These are phyloP conservation scores for Anas acuta DNA, from an alignment of 2,797 vertebrate species.

Conservation along the genomic window DNA sequence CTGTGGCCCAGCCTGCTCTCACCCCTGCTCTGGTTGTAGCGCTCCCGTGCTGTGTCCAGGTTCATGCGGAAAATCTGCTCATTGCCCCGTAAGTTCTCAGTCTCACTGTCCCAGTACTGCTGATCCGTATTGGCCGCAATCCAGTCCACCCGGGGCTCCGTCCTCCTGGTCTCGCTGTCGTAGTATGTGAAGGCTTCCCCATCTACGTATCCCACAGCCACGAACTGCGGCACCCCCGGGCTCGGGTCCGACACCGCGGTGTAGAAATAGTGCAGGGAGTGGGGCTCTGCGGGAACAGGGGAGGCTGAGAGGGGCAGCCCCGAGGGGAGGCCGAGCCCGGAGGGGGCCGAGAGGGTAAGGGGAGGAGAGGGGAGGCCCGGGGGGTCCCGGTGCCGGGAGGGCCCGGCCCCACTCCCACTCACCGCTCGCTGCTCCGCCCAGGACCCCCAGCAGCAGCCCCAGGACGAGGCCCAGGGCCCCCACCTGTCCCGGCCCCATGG, in stretches of 20 bases:
- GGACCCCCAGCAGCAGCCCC: not conserved
- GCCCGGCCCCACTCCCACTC: not conserved
- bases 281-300: too few species aligned
- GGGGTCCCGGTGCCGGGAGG: too few species aligned
- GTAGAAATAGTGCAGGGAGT: too few species aligned
- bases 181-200: too few species aligned
- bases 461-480: not conserved
- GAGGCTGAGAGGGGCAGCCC: not conserved
- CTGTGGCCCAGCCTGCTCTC: not conserved
- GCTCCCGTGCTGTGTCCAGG: accelerated
- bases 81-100: accelerated
- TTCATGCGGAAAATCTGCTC: accelerated
- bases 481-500: not conserved
- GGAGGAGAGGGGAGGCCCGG: too few species aligned
- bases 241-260: too few species aligned
- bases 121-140: not conserved
- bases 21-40: not conserved
- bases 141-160: accelerated
- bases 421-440: not conserved
- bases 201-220: too few species aligned
- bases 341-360: not conserved
- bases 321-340: too few species aligned
- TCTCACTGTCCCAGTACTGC: accelerated
- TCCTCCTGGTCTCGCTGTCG: accelerated
- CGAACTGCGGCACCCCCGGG: too few species aligned